Conservation (phyloP, 1,140 invertebrate genomes). For the Hestina assimilis region DNA sequence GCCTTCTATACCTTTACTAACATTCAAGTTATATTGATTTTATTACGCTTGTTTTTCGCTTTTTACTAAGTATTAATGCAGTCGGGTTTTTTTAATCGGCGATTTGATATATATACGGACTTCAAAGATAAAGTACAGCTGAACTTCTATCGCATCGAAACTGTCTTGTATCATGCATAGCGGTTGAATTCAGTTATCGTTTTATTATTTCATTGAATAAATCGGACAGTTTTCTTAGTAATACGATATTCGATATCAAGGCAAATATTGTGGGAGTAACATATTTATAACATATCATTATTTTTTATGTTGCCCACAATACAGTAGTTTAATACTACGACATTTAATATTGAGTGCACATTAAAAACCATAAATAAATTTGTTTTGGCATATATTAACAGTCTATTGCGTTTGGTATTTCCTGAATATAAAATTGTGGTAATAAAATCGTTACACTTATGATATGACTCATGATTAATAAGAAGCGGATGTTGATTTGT, state of each 20-base stretch:
- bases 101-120: too few species aligned
- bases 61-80: too few species aligned
- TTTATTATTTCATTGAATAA: neutral
- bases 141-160: too few species aligned
- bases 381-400: neutral
- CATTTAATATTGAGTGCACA: neutral
- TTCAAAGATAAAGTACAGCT: too few species aligned
- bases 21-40: too few species aligned
- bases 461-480: neutral
- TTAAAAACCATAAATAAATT: neutral
- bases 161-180: neutral
- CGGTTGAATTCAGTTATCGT: neutral
- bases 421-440: neutral
- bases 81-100: too few species aligned
- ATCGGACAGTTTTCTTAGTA: slow-evolving; percentile 8
- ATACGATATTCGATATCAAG: slow-evolving; percentile 30
- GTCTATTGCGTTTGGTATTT: neutral
- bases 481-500: too few species aligned
- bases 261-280: slow-evolving; percentile 23
- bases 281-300: slow-evolving; percentile 12
- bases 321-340: slow-evolving; percentile 29
- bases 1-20: too few species aligned
- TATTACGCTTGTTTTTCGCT: too few species aligned
- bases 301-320: slow-evolving; percentile 27
- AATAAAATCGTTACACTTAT: neutral